A percentile compares a stretch with the other conserved stretches of the same genome.
Evolutionary conservation across 2,797 vertebrate species (phyloP).

Genomic region (Avahi laniger): DNA sequence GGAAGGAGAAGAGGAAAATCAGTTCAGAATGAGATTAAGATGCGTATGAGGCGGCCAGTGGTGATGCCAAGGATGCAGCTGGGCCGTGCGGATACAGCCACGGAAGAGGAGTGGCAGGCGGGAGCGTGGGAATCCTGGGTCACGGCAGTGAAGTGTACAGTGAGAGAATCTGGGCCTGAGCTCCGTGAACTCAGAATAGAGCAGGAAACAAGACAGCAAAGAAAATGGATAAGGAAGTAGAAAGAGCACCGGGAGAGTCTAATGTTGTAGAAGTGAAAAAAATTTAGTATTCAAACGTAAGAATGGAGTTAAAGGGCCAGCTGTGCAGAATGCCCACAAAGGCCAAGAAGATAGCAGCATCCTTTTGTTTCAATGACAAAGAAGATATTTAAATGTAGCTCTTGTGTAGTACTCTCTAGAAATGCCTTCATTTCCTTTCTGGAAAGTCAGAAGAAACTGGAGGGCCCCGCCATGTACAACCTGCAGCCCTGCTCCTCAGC

Average conservation of each 20-base stretch:
- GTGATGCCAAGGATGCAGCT: neutral
- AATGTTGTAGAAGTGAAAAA: neutral
- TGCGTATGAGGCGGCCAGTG: accelerated
- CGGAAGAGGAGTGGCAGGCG: neutral
- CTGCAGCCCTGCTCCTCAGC: accelerated
- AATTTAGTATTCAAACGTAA: neutral
- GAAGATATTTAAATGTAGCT: neutral
- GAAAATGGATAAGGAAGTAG: neutral
- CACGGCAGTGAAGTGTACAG: neutral
- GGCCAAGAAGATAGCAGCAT: neutral
- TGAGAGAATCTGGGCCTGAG: neutral
- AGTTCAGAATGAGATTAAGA: neutral
- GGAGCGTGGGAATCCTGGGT: neutral
- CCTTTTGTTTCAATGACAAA: neutral
- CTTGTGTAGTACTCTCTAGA: neutral
- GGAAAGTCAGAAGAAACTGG: neutral
- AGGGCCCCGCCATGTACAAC: neutral
- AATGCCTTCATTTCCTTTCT: neutral
- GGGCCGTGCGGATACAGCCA: neutral
- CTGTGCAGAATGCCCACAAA: neutral
- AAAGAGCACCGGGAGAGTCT: neutral
- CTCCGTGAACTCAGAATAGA: neutral
- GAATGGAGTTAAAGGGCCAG: neutral
- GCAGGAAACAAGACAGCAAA: neutral
- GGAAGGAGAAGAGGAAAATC: neutral